phyloP scores from a whole-genome alignment of 2,888 invertebrate genomes.

The Unio pictorum region DNA sequence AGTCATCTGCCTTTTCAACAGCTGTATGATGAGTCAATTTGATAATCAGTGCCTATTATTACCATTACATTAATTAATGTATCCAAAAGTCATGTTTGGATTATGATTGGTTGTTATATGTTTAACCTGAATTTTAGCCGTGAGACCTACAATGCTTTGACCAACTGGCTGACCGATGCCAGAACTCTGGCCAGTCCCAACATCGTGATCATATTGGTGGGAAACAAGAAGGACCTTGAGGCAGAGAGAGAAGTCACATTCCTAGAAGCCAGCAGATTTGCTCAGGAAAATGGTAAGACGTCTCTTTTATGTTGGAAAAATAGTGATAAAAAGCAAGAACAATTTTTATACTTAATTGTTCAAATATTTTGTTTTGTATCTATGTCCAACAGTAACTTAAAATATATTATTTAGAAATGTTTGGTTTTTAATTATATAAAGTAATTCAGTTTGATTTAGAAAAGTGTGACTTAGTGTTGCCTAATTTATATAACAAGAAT shows the following conservation, averaged over 20 bases:
- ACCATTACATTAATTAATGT: background rate
- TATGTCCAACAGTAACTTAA: too few relatives aligned
- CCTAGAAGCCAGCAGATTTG: constrained; percentile 86
- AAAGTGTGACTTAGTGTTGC: too few relatives aligned
- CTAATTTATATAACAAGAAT: too few relatives aligned
- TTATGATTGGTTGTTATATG: background rate
- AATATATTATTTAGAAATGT: too few relatives aligned
- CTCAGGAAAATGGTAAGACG: constrained; percentile 84
- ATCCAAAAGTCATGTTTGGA: background rate
- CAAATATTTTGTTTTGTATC: too few relatives aligned
- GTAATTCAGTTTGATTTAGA: too few relatives aligned
- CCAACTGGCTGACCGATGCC: constrained; percentile 82
- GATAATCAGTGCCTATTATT: background rate
- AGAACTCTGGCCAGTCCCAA: constrained; percentile 86
- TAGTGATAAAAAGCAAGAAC: too few relatives aligned
- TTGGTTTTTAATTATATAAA: too few relatives aligned
- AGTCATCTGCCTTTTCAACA: background rate
- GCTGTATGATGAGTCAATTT: too few relatives aligned
- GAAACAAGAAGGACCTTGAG: constrained; percentile 88
- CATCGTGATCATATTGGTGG: constrained; percentile 85
- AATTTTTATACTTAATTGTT: too few relatives aligned
- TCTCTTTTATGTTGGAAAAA: background rate
- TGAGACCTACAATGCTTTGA: constrained; percentile 74
- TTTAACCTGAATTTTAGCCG: constrained; percentile 66
- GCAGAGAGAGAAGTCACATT: constrained; percentile 86